Base-by-base conservation (phyloP, 1,140 invertebrate species). In the Eumeta japonica region DNA sequence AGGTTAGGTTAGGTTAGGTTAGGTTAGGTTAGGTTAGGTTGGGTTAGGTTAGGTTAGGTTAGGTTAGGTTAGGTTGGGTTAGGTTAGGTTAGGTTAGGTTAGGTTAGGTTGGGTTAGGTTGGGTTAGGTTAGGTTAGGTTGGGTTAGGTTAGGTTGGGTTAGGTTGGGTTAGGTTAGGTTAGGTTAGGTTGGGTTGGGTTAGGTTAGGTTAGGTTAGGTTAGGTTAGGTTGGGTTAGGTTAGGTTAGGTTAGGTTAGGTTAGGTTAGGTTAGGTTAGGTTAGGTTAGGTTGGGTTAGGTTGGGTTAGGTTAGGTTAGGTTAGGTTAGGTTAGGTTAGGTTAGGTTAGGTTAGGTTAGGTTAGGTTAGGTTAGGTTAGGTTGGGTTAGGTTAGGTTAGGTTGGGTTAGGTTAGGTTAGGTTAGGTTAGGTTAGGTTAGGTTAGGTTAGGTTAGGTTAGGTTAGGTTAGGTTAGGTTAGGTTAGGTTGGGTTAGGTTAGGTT, bases 1-100 rank as follows among this genome's bases (percentile, higher is more conserved):
- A 31, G 29, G 29, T 31, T 31, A 31, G 29, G 29, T 31, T 31
- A 31, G 29, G 29, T 31, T 31, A 31, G 29, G 29, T 31, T 31
- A 31, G 29, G 29, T 31, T 31, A 31, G 29, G 29, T 31, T 31
- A 31, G 29, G 29, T 31, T 31, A 31, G 29, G 29, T 31, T 31
- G 12, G 29, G 29, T 31, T 31, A 31, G 29, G 29, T 31, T 31
- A 31, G 29, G 29, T 31, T 31, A 31, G 29, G 29, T 31, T 31
- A 31, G 29, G 29, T 31, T 31, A 31, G 29, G 29, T 31, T 31
- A 31, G 29, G 29, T 31, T 31, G 12, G 29, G 29, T 31, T 31
- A 31, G 29, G 29, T 31, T 31, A 31, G 29, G 29, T 31, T 31
- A 31, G 29, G 29, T 31, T 31, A 31, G 12, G 29, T 31, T 31